phyloP scores from a whole-genome alignment of 2,797 vertebrate species.

The Euphonia xanthogaster region DNA sequence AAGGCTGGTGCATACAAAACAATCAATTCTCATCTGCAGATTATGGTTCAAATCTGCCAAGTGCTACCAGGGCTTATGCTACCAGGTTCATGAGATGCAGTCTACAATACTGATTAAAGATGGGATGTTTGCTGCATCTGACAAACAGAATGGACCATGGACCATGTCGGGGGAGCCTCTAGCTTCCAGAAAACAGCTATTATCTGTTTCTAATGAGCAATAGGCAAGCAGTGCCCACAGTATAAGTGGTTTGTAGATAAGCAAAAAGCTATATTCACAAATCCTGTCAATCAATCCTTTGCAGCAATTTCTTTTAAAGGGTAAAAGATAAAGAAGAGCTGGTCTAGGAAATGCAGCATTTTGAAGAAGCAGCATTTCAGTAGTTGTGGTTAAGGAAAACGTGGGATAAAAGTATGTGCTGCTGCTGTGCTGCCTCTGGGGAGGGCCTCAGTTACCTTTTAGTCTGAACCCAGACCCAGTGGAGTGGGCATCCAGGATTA shows the following conservation, averaged over 20 bases:
- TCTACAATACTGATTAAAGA: not conserved
- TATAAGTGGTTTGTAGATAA: slow-evolving; percentile 7
- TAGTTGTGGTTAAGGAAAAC: not conserved
- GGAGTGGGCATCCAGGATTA: not conserved
- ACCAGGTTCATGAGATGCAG: not conserved
- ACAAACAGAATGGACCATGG: not conserved
- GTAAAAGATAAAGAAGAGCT: not conserved
- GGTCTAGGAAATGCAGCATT: not conserved
- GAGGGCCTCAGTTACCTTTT: not conserved
- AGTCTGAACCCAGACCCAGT: not conserved
- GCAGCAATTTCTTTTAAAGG: slow-evolving; percentile 2
- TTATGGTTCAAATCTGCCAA: not conserved
- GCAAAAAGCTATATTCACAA: not conserved
- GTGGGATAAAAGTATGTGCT: not conserved
- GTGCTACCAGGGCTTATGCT: not conserved
- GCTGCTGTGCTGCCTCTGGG: not conserved
- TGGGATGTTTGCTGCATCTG: not conserved
- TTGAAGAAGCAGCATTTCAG: not conserved
- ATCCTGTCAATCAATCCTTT: slow-evolving; percentile 2
- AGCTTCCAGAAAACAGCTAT: not conserved
- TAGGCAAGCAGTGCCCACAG: not conserved
- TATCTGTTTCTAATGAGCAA: not conserved
- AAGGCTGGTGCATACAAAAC: not conserved
- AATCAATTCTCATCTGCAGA: slow-evolving; percentile 10
- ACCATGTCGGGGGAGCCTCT: not conserved